Evolutionary conservation across 37 sponge, comb jelly and placozoan species (phyloP).

Genomic region (Beroe forskalii): DNA sequence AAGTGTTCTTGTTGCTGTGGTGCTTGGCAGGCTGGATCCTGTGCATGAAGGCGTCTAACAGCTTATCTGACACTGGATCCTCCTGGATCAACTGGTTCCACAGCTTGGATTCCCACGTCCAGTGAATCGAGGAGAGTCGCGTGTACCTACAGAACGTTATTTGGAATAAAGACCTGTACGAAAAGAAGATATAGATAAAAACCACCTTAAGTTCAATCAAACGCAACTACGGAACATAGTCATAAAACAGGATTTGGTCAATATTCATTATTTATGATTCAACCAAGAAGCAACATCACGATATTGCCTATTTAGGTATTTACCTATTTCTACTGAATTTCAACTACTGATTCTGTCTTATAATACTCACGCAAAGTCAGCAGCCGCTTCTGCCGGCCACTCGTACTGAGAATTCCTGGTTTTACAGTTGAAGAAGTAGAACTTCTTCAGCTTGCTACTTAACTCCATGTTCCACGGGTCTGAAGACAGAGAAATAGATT

Average conservation of each 20-base stretch:
- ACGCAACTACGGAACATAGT: too few species aligned
- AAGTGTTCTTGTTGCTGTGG: too few species aligned
- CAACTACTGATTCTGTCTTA: too few species aligned
- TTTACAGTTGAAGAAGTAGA: constrained; percentile 72
- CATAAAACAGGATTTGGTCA: too few species aligned
- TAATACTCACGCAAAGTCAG: constrained; percentile 74
- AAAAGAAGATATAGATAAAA: too few species aligned
- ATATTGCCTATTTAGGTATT: too few species aligned
- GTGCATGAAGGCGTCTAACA: constrained; percentile 25
- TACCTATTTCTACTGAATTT: too few species aligned
- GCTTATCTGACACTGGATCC: constrained; percentile 33
- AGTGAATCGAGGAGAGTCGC: neutral
- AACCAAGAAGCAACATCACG: too few species aligned
- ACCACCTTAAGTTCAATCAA: too few species aligned
- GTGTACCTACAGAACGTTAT: constrained; percentile 31
- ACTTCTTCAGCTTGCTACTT: constrained; percentile 59
- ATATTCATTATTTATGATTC: too few species aligned
- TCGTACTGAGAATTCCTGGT: constrained; percentile 68
- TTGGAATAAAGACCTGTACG: too few species aligned
- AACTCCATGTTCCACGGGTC: constrained; percentile 84
- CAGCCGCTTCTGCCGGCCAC: constrained; percentile 70
- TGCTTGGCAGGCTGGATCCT: constrained; percentile 28
- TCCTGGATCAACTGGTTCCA: constrained; percentile 48
- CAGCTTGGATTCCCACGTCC: constrained; percentile 24
- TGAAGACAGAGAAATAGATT: too few species aligned